phyloP scores from a whole-genome alignment of 2,888 invertebrate species.

The Caenorhabditis doughertyi region DNA sequence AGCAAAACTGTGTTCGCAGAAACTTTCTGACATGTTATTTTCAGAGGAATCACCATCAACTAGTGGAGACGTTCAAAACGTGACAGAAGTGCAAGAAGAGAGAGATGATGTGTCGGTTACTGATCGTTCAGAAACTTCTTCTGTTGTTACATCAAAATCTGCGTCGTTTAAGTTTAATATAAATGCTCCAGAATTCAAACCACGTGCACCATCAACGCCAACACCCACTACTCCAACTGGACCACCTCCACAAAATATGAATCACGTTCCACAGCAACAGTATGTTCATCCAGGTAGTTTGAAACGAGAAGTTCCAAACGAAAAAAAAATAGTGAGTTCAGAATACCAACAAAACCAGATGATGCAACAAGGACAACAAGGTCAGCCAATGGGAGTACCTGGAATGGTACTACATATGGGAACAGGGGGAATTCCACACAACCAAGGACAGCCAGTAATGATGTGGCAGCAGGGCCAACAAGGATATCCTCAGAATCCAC shows the following conservation, averaged over 20 bases:
- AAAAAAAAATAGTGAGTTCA: too few species aligned
- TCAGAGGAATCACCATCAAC: slow-evolving; percentile 44
- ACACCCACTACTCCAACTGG: slow-evolving; percentile 64
- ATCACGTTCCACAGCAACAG: slow-evolving; percentile 20
- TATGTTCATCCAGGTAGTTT: too few species aligned
- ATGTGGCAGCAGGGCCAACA: slow-evolving; percentile 34
- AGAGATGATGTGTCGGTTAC: slow-evolving; percentile 15
- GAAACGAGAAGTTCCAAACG: too few species aligned
- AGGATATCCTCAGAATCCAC: slow-evolving; percentile 16
- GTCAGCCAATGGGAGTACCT: slow-evolving; percentile 28
- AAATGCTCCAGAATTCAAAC: slow-evolving; percentile 75
- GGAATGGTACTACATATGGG: slow-evolving; percentile 37
- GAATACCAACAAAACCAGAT: slow-evolving; percentile 45
- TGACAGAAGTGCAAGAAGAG: slow-evolving; percentile 6
- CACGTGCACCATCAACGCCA: slow-evolving; percentile 60
- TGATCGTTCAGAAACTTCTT: slow-evolving; percentile 40
- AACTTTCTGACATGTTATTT: background rate
- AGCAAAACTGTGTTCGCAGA: background rate
- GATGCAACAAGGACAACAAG: slow-evolving; percentile 21
- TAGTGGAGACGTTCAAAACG: slow-evolving; percentile 20
- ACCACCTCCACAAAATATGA: slow-evolving; percentile 4
- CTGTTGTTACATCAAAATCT: slow-evolving; percentile 37
- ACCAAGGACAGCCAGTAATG: slow-evolving; percentile 27
- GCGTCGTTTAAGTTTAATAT: slow-evolving; percentile 73
- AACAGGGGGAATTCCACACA: slow-evolving; percentile 19